Evolutionary conservation across 2,797 vertebrate genomes (phyloP), one percentile per base, ranked within the genome.

Genomic region (Enteromius fasciolatus): DNA sequence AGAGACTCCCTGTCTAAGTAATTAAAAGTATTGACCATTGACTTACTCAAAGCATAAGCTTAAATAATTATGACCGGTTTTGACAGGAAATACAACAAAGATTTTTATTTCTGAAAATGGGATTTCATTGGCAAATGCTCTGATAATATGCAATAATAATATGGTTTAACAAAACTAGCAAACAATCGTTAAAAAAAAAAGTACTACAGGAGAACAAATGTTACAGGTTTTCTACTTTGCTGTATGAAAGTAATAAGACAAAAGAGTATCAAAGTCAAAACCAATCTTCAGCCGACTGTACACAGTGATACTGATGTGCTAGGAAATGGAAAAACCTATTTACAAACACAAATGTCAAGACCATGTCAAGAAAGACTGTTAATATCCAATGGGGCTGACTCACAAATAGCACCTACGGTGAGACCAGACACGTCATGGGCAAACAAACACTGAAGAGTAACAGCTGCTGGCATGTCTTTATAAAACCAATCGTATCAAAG

Each of bases 401-500:
- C 41, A 82, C 75, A 80, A 61, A 74, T 85, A 85, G 85, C 87
- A 88, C 85, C 87, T 80, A 84, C 66, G 81, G 39, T 44, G n/a
- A 39, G 28, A 85, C 50, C 63, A 72, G 74, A 81, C 70, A 54
- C 28, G 36, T 66, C 5, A 33, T 68, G 39, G 73, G 39, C 10
- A 69, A 76, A 83, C 44, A 36, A 83, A 77, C 61, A 61, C 50
- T 57, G 78, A 57, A 80, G 44, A 72, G 64, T 68, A 79, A 80
- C 54, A 61, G 73, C 39, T 61, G 74, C 75, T 82, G 72, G 73
- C 50, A 76, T 69, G 64, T 70, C 81, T 61, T 76, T 69, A 76
- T 82, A 82, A 84, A 84, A 69, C 78, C 57, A 61, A 79, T 73
- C 46, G 46, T 81, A 80, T 76, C 46, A 73, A 86, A 83, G 67